These are phyloP conservation scores for Athrips mouffetella DNA, from an alignment of 2,888 invertebrate species.

Conservation along the genomic window DNA sequence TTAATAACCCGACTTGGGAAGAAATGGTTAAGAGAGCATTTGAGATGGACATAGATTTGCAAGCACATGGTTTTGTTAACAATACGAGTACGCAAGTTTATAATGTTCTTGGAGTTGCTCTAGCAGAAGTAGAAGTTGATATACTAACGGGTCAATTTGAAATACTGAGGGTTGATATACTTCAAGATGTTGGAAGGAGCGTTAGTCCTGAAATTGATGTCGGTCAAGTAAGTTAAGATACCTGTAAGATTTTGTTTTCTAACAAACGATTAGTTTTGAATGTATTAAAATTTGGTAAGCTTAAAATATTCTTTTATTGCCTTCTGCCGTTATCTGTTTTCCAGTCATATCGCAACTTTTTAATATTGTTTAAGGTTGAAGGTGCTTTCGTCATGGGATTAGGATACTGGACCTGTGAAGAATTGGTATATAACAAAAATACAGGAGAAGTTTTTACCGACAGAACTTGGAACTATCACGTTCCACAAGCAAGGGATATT, in stretches of 20 bases:
- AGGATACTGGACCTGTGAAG: conserved; percentile 88
- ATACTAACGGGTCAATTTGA: conserved; percentile 86
- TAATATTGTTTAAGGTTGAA: conserved; percentile 67
- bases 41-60: conserved; percentile 70
- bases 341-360: neutral
- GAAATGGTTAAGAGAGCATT: conserved; percentile 74
- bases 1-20: conserved; percentile 68
- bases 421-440: conserved; percentile 79
- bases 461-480: conserved; percentile 89
- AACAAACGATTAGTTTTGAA: no score
- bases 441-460: conserved; percentile 84
- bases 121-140: conserved; percentile 85
- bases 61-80: conserved; percentile 70
- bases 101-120: conserved; percentile 77
- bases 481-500: conserved; percentile 87
- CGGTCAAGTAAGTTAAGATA: conserved; percentile 74
- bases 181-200: conserved; percentile 84
- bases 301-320: no score
- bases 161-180: conserved; percentile 80
- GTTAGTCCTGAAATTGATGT: conserved; percentile 84
- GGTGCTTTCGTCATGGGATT: conserved; percentile 86
- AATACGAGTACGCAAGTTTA: conserved; percentile 64
- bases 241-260: no score
- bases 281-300: no score
- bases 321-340: no score